Conservation (phyloP, 2,113 vertebrate genomes). For the Himantopus leucocephalus region DNA sequence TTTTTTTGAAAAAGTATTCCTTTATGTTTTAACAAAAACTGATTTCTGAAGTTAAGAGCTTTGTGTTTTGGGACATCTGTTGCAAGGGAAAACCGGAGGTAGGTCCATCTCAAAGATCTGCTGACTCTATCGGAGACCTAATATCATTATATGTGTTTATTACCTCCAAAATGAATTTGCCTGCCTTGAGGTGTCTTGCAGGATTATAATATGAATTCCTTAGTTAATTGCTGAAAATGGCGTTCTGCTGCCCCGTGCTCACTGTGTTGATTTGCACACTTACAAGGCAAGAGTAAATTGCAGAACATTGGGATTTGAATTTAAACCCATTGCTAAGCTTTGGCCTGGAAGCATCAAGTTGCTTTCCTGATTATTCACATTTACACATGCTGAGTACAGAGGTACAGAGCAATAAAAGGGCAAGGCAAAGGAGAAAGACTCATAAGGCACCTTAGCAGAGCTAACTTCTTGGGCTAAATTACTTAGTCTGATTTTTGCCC, state of each 20-base stretch:
- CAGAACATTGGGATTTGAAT: background rate
- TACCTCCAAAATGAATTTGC: background rate
- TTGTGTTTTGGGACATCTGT: background rate
- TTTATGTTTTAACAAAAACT: background rate
- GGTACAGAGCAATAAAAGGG: background rate
- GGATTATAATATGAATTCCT: background rate
- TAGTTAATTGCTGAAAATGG: background rate
- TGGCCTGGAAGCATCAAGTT: background rate
- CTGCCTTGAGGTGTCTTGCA: background rate
- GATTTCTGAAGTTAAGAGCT: background rate
- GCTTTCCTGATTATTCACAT: background rate
- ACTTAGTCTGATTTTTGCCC: background rate
- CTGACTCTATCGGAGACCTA: background rate
- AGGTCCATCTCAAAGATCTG: background rate
- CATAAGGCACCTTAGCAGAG: background rate
- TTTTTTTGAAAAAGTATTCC: background rate
- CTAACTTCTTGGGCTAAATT: background rate
- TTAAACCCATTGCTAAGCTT: background rate
- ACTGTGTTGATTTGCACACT: background rate
- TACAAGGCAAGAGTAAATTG: background rate
- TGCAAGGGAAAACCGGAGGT: background rate
- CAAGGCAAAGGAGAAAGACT: background rate
- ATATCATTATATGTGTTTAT: background rate
- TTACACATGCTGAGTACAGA: background rate
- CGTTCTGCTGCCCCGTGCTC: background rate